These are phyloP conservation scores for Hypomecis atomaria DNA, from an alignment of 2,888 invertebrate species.

Conservation along the genomic window DNA sequence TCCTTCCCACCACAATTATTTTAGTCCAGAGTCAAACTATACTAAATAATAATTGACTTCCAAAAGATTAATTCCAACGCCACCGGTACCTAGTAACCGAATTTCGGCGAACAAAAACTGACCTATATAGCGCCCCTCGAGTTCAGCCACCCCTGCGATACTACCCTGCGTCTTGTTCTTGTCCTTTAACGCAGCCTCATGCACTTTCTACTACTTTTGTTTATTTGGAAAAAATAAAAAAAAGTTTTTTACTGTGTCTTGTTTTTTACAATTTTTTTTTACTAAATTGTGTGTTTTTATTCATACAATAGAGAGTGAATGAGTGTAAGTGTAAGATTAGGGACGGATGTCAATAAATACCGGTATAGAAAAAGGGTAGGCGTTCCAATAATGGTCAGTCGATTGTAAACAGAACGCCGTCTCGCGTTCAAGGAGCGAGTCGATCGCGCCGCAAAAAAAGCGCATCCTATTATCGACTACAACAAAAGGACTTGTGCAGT, in stretches of 20 bases:
- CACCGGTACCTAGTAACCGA: constrained; percentile 71
- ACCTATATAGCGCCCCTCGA: constrained; percentile 82
- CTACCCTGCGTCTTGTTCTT: constrained; percentile 75
- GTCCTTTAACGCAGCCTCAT: constrained; percentile 46
- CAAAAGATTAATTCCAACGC: constrained; percentile 62
- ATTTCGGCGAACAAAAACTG: constrained; percentile 85
- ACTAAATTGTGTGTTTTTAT: too few species aligned
- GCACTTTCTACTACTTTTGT: constrained; percentile 68
- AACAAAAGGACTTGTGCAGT: constrained; percentile 84
- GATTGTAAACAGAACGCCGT: constrained; percentile 7
- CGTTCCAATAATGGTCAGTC: constrained; percentile 9
- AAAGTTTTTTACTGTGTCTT: constrained; percentile 19
- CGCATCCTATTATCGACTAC: constrained; percentile 85
- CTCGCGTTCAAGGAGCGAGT: constrained; percentile 61
- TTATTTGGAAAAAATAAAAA: constrained; percentile 30
- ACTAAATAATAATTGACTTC: constrained; percentile 50
- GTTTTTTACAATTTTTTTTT: background rate
- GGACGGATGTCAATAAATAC: constrained; percentile 8
- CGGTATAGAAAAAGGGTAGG: constrained; percentile 16
- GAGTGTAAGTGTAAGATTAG: background rate
- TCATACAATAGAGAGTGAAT: background rate
- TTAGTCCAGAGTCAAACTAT: constrained; percentile 5
- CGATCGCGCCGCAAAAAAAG: constrained; percentile 80
- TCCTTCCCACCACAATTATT: too few species aligned
- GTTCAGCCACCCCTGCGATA: constrained; percentile 81